A percentile compares a stretch with the other conserved stretches of the same genome.
Conservation (phyloP, 2,797 vertebrate genomes). For the Thripadectes ignobilis region DNA sequence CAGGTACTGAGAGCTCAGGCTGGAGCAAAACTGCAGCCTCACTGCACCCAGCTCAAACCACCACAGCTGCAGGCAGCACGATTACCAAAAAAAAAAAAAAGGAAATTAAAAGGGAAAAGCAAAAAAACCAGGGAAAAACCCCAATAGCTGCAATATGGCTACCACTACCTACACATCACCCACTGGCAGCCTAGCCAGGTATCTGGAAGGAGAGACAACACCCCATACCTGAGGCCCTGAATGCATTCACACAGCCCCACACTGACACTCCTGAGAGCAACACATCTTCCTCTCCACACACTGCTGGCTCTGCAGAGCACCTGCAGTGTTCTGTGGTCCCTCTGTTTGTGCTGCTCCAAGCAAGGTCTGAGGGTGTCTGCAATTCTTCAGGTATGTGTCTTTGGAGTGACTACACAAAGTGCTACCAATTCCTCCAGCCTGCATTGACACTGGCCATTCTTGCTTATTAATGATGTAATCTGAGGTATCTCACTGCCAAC, state of each 20-base stretch:
- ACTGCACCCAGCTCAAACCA: not conserved
- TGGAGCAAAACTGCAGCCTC: not conserved
- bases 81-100: not conserved
- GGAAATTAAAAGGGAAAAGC: not conserved
- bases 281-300: rapidly evolving
- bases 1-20: not conserved
- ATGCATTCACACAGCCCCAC: rapidly evolving
- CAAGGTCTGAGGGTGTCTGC: not conserved
- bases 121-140: rapidly evolving
- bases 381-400: not conserved
- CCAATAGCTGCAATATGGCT: not conserved
- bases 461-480: not conserved
- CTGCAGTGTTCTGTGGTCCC: not conserved
- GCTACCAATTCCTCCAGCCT: not conserved
- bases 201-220: not conserved
- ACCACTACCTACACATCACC: not conserved
- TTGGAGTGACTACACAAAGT: not conserved
- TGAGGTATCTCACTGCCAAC: not conserved
- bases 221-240: rapidly evolving
- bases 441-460: not conserved
- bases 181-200: not conserved
- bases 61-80: not conserved
- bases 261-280: not conserved
- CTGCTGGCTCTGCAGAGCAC: not conserved
- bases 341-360: not conserved